Conservation (phyloP, 1,140 invertebrate genomes). For the Drosophila pseudoobscura region DNA sequence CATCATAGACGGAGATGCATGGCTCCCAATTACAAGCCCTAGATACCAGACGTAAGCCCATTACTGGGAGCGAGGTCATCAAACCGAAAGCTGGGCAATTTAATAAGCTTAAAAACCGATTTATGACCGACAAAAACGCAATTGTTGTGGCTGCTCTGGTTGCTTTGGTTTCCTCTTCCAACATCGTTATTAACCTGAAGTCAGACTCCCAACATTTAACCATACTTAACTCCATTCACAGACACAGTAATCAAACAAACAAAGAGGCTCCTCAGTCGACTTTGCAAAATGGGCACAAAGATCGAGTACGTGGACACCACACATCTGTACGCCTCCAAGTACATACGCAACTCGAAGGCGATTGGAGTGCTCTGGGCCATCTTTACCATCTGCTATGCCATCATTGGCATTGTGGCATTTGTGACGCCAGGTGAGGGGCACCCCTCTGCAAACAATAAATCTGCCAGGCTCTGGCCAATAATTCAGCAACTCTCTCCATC, state of each 20-base stretch:
- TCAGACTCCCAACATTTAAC: conserved; percentile 48
- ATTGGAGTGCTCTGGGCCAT: conserved; percentile 98
- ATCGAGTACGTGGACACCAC: conserved; percentile 95
- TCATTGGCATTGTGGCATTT: conserved; percentile 97
- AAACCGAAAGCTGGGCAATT: conserved; percentile 60
- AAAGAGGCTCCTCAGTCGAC: conserved; percentile 37
- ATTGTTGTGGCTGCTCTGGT: conserved; percentile 28
- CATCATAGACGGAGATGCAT: conserved; percentile 27
- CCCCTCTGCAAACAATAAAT: background rate
- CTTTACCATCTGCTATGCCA: conserved; percentile 97
- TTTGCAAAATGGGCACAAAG: conserved; percentile 90
- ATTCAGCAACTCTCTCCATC: conserved; percentile 1
- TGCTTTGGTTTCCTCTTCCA: conserved; percentile 39
- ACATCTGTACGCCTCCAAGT: conserved; percentile 95
- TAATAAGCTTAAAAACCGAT: conserved; percentile 69
- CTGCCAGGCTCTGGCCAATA: background rate
- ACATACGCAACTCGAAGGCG: conserved; percentile 97
- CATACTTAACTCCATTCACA: conserved; percentile 52
- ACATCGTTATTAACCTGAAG: conserved; percentile 36
- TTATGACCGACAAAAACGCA: conserved; percentile 59
- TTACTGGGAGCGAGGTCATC: conserved; percentile 59
- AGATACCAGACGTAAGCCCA: conserved; percentile 28
- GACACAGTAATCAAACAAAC: conserved; percentile 9
- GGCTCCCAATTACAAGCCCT: conserved; percentile 28
- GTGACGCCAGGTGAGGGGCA: conserved; percentile 89